Evolutionary conservation across 2,113 vertebrate species (phyloP).

Genomic region (Spea multiplicata): DNA sequence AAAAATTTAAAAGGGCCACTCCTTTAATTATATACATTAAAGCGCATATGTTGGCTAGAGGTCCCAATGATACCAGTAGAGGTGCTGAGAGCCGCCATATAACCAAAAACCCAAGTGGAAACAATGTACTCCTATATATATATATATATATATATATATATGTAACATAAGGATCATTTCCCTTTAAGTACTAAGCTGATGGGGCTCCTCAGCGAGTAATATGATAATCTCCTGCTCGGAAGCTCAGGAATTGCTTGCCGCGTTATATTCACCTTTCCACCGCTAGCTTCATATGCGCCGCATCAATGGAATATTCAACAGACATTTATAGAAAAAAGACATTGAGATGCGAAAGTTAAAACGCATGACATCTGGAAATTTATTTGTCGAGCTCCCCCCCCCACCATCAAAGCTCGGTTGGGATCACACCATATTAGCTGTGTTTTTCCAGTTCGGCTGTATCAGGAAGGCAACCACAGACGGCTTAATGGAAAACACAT

Average conservation of each 20-base stretch:
- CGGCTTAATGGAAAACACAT: conserved; percentile 99
- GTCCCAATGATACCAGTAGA: too few relatives aligned
- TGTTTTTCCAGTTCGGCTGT: conserved; percentile 99
- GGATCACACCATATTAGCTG: conserved; percentile 98
- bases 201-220: conserved; percentile 76
- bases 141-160: too few relatives aligned
- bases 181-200: conserved; percentile 63
- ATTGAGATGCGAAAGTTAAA: conserved; percentile 97
- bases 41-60: too few relatives aligned
- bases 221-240: conserved; percentile 89
- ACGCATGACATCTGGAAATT: conserved; percentile 96
- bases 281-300: conserved; percentile 89
- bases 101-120: too few relatives aligned
- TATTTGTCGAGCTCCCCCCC: conserved; percentile 94
- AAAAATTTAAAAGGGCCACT: too few relatives aligned
- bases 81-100: too few relatives aligned
- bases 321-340: conserved; percentile 99
- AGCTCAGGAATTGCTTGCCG: conserved; percentile 75
- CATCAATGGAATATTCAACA: conserved; percentile 89
- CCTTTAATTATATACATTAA: too few relatives aligned
- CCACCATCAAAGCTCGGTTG: conserved; percentile 97
- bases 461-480: conserved; percentile 99
- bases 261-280: conserved; percentile 71
- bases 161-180: not conserved
- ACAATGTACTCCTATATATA: too few relatives aligned